phyloP scores from a whole-genome alignment of 1,140 invertebrate species.

The Oryctes rhinoceros region DNA sequence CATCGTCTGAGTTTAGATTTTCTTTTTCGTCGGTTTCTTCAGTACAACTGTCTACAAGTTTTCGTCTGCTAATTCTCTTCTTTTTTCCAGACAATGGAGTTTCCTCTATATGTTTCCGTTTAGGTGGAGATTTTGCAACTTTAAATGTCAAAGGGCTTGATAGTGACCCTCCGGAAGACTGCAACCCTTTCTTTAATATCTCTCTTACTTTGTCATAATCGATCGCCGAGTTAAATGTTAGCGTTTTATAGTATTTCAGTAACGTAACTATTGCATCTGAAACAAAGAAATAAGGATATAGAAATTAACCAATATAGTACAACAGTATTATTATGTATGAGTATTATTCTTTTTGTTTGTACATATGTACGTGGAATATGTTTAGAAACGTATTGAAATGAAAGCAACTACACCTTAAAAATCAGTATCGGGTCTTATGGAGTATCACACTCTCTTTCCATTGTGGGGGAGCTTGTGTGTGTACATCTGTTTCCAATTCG shows the following conservation, averaged over 20 bases:
- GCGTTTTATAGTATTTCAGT: conserved; percentile 73
- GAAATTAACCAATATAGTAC: conserved; percentile 40
- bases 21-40: conserved; percentile 30
- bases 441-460: no score
- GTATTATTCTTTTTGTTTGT: no score
- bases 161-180: conserved; percentile 58
- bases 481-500: no score
- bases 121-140: conserved; percentile 44
- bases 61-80: conserved; percentile 29
- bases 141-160: conserved; percentile 54
- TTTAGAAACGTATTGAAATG: no score
- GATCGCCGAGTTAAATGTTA: conserved; percentile 77
- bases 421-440: no score
- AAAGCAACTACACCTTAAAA: no score
- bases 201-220: conserved; percentile 77
- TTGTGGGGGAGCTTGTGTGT: no score
- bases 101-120: conserved; percentile 47
- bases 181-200: conserved; percentile 69
- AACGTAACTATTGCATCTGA: conserved; percentile 71
- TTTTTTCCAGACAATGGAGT: conserved; percentile 35
- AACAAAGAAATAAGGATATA: conserved; percentile 38
- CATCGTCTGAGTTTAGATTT: neutral
- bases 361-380: no score
- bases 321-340: no score
- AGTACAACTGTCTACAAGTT: conserved; percentile 39